phyloP scores from a whole-genome alignment of 2,888 invertebrate species.

The Caenorhabditis imperialis region DNA sequence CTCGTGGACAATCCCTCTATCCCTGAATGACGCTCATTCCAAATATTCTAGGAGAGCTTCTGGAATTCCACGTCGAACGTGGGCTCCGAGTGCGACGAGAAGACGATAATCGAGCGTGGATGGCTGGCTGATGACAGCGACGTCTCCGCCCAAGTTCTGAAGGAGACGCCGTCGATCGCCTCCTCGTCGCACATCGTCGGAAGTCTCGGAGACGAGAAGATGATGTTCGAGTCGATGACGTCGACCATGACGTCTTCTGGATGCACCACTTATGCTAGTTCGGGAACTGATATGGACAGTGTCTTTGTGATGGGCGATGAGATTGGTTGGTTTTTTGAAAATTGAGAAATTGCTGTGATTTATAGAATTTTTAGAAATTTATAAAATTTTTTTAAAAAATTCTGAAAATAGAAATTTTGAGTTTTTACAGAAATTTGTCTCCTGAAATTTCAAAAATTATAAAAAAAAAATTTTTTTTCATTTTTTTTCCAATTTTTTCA shows the following conservation, averaged over 20 bases:
- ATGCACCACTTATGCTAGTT: slow-evolving; percentile 68
- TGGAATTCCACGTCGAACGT: slow-evolving; percentile 58
- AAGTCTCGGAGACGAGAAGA: slow-evolving; percentile 9
- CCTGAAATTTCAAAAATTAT: too few relatives aligned
- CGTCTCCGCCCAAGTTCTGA: slow-evolving; percentile 3
- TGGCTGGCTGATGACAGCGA: slow-evolving; percentile 46
- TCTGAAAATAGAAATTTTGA: too few relatives aligned
- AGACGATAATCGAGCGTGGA: slow-evolving; percentile 63
- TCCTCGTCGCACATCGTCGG: slow-evolving; percentile 43
- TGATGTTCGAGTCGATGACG: slow-evolving; percentile 46
- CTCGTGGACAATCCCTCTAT: too few relatives aligned
- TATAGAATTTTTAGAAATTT: too few relatives aligned
- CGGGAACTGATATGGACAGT: slow-evolving; percentile 66
- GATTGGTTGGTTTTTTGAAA: slow-evolving; percentile 33
- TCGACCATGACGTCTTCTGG: slow-evolving; percentile 69
- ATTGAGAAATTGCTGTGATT: slow-evolving; percentile 8
- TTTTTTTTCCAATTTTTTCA: too few relatives aligned
- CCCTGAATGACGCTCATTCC: too few relatives aligned
- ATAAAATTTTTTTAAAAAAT: too few relatives aligned
- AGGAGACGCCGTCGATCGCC: slow-evolving; percentile 5
- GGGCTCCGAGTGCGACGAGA: slow-evolving; percentile 63
- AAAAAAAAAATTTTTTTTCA: too few relatives aligned
- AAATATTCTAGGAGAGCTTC: slow-evolving; percentile 61
- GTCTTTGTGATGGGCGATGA: slow-evolving; percentile 69
- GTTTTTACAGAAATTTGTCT: too few relatives aligned